phyloP scores from a whole-genome alignment of 2,888 invertebrate species.

The Euplexia lucipara region DNA sequence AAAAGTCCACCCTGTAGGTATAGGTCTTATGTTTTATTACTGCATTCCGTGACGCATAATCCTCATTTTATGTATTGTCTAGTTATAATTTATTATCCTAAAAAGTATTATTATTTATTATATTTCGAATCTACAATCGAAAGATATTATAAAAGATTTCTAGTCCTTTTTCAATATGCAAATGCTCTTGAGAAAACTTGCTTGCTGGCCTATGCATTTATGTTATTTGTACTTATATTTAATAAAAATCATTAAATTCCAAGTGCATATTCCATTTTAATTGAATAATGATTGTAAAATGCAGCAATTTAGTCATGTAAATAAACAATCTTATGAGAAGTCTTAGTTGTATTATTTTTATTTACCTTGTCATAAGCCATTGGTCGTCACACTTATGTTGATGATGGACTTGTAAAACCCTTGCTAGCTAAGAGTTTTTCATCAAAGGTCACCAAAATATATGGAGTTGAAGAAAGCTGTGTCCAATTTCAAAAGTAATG shows the following conservation, averaged over 20 bases:
- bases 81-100: constrained; percentile 14
- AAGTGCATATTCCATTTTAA: constrained; percentile 47
- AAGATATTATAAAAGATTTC: constrained; percentile 45
- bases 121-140: constrained; percentile 19
- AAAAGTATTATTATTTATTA: constrained; percentile 41
- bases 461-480: no score
- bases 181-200: constrained; percentile 37
- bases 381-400: no score
- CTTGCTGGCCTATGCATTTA: constrained; percentile 62
- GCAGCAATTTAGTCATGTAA: constrained; percentile 66
- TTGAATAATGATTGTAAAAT: constrained; percentile 53
- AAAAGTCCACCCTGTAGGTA: no score
- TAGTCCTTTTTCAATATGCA: constrained; percentile 53
- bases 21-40: constrained; percentile 25
- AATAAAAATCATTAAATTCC: constrained; percentile 32
- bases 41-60: constrained; percentile 43
- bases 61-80: constrained; percentile 28
- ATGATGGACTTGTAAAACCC: background rate
- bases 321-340: constrained; percentile 62
- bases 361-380: no score
- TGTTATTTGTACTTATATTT: constrained; percentile 45
- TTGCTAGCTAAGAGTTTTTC: no score
- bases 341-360: constrained; percentile 32
- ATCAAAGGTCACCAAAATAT: no score
- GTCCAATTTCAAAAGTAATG: no score